A percentile compares a stretch with the other conserved stretches of the same genome.
Evolutionary conservation across 2,888 invertebrate species (phyloP).

Genomic region (Clanis bilineata): DNA sequence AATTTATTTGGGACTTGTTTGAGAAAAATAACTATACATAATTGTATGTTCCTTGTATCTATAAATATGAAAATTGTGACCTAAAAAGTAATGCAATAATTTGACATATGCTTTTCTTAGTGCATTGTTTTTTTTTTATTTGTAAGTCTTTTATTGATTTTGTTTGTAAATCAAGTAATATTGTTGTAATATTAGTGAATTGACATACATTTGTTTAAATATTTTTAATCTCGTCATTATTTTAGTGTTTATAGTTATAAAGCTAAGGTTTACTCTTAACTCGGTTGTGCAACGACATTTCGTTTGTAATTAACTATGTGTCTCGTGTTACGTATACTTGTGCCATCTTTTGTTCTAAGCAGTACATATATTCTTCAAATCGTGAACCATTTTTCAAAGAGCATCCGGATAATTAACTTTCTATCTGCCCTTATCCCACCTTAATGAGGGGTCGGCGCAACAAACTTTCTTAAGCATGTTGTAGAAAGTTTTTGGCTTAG

Average conservation of each 20-base stretch:
- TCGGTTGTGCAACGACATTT: slow-evolving; percentile 66
- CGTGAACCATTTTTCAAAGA: neutral
- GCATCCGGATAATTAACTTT: neutral
- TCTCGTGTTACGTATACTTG: slow-evolving; percentile 20
- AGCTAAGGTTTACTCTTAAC: slow-evolving; percentile 26
- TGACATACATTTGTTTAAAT: slow-evolving; percentile 27
- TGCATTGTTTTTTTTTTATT: slow-evolving; percentile 22
- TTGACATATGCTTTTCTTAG: slow-evolving; percentile 17
- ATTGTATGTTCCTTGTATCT: neutral
- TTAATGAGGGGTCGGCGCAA: too few relatives aligned
- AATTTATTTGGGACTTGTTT: neutral
- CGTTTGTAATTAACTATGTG: slow-evolving; percentile 20
- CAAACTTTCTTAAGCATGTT: too few relatives aligned
- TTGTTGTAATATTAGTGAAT: slow-evolving; percentile 7
- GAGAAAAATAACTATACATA: neutral
- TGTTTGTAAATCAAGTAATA: slow-evolving; percentile 13
- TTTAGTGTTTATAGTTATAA: slow-evolving; percentile 28
- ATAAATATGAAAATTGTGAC: neutral
- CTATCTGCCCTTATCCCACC: too few relatives aligned
- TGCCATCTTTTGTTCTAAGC: slow-evolving; percentile 35
- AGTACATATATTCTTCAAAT: neutral
- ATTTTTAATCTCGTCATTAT: slow-evolving; percentile 28
- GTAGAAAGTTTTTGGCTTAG: too few relatives aligned
- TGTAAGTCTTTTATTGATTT: slow-evolving; percentile 4
- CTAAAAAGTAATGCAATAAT: slow-evolving; percentile 9